These are phyloP conservation scores for Hoplias malabaricus DNA, from an alignment of 2,113 vertebrate genomes.

Conservation along the genomic window DNA sequence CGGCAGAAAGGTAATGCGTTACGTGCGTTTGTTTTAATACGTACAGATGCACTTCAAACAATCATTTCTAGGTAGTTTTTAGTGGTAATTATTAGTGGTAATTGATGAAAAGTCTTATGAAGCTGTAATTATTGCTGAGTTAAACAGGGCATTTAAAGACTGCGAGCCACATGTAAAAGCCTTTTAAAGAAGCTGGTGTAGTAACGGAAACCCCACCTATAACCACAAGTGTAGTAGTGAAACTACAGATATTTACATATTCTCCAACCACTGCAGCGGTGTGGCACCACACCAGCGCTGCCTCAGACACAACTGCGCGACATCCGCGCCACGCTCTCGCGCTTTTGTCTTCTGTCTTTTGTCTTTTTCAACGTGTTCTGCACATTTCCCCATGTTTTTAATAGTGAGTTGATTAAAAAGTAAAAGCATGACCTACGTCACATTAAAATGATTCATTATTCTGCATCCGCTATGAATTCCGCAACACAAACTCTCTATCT, in stretches of 20 bases:
- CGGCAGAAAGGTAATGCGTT: too few species aligned
- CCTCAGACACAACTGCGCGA: background rate
- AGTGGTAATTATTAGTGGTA: too few species aligned
- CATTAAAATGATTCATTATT: background rate
- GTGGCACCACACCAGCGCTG: background rate
- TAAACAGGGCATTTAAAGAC: constrained; percentile 16
- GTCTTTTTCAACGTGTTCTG: too few species aligned
- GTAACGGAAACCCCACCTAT: constrained; percentile 29
- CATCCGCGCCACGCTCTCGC: too few species aligned
- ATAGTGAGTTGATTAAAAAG: too few species aligned
- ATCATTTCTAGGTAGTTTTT: too few species aligned
- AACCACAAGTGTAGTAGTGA: constrained; percentile 51
- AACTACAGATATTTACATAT: constrained; percentile 46
- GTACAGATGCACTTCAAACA: too few species aligned
- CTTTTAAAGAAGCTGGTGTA: constrained; percentile 19
- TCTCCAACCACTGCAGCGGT: background rate
- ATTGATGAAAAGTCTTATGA: too few species aligned
- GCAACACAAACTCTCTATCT: background rate
- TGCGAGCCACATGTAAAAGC: background rate
- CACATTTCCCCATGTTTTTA: too few species aligned
- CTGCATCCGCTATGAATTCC: background rate
- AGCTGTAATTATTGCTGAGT: background rate
- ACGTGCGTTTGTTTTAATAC: too few species aligned
- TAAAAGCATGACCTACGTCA: too few species aligned
- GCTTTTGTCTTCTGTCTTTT: background rate